These are phyloP conservation scores for Carpatolechia fugitivella DNA, from an alignment of 2,888 invertebrate genomes.

Conservation along the genomic window DNA sequence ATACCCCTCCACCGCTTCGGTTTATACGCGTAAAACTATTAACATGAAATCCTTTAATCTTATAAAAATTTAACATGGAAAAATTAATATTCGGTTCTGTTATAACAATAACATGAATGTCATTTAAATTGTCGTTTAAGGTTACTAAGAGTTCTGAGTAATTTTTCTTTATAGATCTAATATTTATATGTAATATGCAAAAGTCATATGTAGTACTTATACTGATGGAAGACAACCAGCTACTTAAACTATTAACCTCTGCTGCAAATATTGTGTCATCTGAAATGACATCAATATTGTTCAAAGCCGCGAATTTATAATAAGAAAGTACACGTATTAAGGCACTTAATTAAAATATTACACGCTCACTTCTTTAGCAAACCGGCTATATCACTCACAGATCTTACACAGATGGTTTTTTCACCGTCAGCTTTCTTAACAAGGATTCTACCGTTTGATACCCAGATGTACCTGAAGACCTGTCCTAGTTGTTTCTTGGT, in stretches of 20 bases:
- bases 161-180: constrained; percentile 11
- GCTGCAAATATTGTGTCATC: neutral
- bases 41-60: constrained; percentile 10
- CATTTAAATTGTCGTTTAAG: neutral
- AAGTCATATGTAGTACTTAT: neutral
- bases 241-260: neutral
- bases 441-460: neutral
- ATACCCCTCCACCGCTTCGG: constrained; percentile 15
- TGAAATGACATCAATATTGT: neutral
- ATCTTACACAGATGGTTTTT: neutral
- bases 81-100: constrained; percentile 22
- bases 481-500: constrained; percentile 5
- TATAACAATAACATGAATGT: constrained; percentile 11
- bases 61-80: constrained; percentile 16
- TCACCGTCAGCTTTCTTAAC: constrained; percentile 5
- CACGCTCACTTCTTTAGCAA: too few relatives aligned
- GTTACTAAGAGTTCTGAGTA: neutral
- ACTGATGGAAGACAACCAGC: neutral
- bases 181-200: constrained; percentile 5
- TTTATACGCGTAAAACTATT: constrained; percentile 7
- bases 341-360: neutral
- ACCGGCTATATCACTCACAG: neutral
- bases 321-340: neutral
- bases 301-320: neutral
- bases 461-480: constrained; percentile 3